Base-by-base conservation (phyloP, 2,888 invertebrate species). In the Elysia crispata region DNA sequence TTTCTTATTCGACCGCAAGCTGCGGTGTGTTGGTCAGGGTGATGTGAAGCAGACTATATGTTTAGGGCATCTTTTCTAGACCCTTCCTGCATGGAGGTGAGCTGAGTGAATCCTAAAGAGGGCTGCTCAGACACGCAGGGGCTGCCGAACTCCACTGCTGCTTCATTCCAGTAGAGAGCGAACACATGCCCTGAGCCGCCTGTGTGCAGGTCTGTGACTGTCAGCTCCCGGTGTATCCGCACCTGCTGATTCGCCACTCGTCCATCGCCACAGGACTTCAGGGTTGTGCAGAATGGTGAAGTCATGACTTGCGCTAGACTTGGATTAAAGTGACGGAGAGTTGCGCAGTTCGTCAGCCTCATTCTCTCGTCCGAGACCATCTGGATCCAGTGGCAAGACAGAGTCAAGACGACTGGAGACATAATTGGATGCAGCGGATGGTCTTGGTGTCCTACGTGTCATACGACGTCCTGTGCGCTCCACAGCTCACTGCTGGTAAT, bases 71-170 rank as follows among this genome's bases (percentile, higher is more conserved):
- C 70, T 72, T 72, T 72, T 78, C 78, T 64, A 78, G 62, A 30
- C 72, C 54, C 50, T 66, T 74, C 79, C 66, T 41, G 64, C 74
- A 50, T 33, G 77, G 33, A 69, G 74, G 74, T 73, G 74, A 79
- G 79, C 73, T 74, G 79, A 64, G 72, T 28, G 8, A n/a, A 3
- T 70, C 78, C 78, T 78, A 70, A 72, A 60, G 25, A 72, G 60
- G 62, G 78, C 78, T 78, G 78, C 72, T 78, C 72, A 70, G 72
- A 41, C 78, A 28, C 60, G 41, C 72, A 72, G 78, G 49, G 78
- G 62, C 72, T 78, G 78, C 31, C 62, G 62, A n/a, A 73, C 23
- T 73, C 31, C 66, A 30, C 73, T 72, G 70, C 62, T 60, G 60
- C 70, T 70, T 31, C 60, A 60, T 1, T 70, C 60, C 15, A 60